phyloP scores from a whole-genome alignment of 2,113 vertebrate genomes.

The Anhinga anhinga region DNA sequence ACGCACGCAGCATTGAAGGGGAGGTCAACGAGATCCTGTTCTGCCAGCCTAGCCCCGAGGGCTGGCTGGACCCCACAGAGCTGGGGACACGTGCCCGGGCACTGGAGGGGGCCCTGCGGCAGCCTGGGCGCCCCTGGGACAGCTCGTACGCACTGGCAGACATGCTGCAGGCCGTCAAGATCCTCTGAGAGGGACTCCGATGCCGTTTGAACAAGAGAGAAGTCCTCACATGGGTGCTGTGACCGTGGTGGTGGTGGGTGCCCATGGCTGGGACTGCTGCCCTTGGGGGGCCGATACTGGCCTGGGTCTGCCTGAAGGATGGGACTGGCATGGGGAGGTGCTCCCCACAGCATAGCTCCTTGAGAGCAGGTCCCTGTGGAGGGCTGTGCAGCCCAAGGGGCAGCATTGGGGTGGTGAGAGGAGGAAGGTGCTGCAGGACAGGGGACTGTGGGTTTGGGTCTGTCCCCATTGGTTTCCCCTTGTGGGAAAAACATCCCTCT shows the following conservation, averaged over 20 bases:
- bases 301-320: background rate
- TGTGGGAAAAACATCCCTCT: background rate
- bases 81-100: constrained; percentile 71
- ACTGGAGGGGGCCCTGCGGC: constrained; percentile 79
- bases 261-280: accelerated
- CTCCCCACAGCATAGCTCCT: background rate
- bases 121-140: constrained; percentile 65
- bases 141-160: constrained; percentile 79
- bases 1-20: constrained; percentile 80
- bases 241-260: accelerated
- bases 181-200: constrained; percentile 69
- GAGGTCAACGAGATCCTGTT: constrained; percentile 92
- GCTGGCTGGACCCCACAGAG: background rate
- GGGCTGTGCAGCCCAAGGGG: background rate
- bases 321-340: accelerated
- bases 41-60: constrained; percentile 60
- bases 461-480: background rate
- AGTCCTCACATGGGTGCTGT: accelerated
- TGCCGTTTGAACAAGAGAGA: background rate
- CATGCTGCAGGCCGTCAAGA: constrained; percentile 81
- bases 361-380: accelerated
- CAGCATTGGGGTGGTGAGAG: accelerated
- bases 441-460: background rate
- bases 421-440: background rate
- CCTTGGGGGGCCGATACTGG: background rate